Percentiles rank a stretch among this genome's conserved stretches.
phyloP scores from a whole-genome alignment of 2,888 invertebrate genomes.

The Chironomus tentans region DNA sequence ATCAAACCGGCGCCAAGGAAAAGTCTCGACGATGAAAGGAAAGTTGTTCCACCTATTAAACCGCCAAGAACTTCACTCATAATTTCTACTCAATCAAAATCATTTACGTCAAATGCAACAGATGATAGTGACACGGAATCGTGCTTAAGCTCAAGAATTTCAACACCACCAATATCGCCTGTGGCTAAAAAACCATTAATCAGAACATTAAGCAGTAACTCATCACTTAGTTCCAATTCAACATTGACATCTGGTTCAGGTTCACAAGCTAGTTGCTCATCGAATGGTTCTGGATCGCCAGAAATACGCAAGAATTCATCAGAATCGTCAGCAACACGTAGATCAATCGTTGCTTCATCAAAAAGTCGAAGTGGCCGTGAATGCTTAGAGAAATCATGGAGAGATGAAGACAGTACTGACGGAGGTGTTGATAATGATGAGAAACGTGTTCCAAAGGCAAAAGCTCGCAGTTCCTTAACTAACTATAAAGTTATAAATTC shows the following conservation, averaged over 20 bases:
- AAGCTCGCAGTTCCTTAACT: constrained; percentile 35
- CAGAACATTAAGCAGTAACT: constrained; percentile 62
- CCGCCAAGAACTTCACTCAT: constrained; percentile 40
- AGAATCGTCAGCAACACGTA: constrained; percentile 53
- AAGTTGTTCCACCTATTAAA: constrained; percentile 36
- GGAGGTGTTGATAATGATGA: constrained; percentile 41
- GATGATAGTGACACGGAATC: constrained; percentile 81
- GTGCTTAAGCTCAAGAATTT: constrained; percentile 75
- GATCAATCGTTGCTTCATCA: constrained; percentile 78
- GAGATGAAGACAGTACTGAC: constrained; percentile 50
- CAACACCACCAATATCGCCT: constrained; percentile 63
- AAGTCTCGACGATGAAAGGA: constrained; percentile 21
- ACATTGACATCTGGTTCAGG: constrained; percentile 66
- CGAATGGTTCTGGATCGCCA: constrained; percentile 52
- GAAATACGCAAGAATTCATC: constrained; percentile 58
- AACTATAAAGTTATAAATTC: constrained; percentile 36
- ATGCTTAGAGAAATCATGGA: constrained; percentile 51
- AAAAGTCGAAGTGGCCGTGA: constrained; percentile 75
- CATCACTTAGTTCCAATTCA: constrained; percentile 61
- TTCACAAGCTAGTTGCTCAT: constrained; percentile 61
- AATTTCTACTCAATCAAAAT: too few species aligned
- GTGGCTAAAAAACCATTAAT: constrained; percentile 48
- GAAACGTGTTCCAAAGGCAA: constrained; percentile 42
- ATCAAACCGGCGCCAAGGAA: constrained; percentile 28
- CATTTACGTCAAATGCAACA: background rate